Evolutionary conservation across 2,113 vertebrate species (phyloP), one percentile per base, ranked within the genome.

Genomic region (Erythrolamprus reginae): DNA sequence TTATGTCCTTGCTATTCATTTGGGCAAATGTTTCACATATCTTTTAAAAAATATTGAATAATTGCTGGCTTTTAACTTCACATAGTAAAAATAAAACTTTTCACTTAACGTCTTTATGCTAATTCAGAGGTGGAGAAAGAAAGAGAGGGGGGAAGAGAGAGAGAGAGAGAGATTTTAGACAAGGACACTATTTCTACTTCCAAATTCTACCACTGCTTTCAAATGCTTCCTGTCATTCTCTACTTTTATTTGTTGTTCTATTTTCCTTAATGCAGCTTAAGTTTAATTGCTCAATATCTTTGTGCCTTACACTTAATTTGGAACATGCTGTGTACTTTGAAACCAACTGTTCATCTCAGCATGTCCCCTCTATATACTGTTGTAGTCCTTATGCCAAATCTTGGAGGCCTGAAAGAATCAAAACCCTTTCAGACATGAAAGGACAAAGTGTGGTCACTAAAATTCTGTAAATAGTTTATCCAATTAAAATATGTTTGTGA

Each of bases 381-480:
- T 93, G 48, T 56, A 45, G 56, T 70, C 38, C 87, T 87, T 26
- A n/a, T 48, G 87, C 12, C 10, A 10, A n/a, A 7, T 50, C 0
- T 0, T 3, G 2, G 28, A 1, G 0, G 23, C 0, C 0, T 61
- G 88, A 2, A 0, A 0, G 0, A 1, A 47, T 53, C 21, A 58
- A 15, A 77, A 52, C 13, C 17, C n/a, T 26, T 51, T 38, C n/a
- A 8, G 26, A 65, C 17, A 45, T n/a, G 5, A 33, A 90, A 85
- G 21, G 82, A 48, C 12, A 26, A 8, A 24, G 26, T 23, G 45
- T 13, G 15, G 42, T 56, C 9, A 48, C 42, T 47, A 47, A 15
- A 70, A 38, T 33, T 58, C 53, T 84, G 45, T 38, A 77, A 77
- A 51, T 47, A 51, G 28, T 24, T 10, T 51, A 88, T 45, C 45